Conservation (phyloP, 2,888 invertebrate species). For the Lasioglossum malachurum region DNA sequence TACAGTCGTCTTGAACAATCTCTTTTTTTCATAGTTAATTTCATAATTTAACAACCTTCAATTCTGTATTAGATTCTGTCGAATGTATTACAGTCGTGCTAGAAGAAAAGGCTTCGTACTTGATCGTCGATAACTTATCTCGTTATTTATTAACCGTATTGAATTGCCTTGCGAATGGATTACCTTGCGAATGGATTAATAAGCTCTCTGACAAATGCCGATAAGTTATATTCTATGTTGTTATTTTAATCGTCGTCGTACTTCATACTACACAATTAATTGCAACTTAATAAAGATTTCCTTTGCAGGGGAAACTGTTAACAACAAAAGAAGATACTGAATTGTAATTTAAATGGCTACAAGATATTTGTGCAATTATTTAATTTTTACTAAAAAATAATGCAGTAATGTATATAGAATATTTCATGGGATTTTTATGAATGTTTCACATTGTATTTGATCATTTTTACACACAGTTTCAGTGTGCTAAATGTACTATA, state of each 20-base stretch:
- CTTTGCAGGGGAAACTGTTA: neutral
- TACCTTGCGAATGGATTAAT: neutral
- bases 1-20: neutral
- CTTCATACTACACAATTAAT: too few species aligned
- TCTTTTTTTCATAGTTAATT: neutral
- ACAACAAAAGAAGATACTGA: neutral
- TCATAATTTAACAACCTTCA: neutral
- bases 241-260: neutral
- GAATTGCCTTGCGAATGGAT: neutral
- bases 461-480: neutral
- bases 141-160: neutral
- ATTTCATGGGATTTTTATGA: neutral
- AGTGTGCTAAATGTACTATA: neutral
- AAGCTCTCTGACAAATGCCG: neutral
- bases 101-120: too few species aligned
- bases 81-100: neutral
- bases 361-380: neutral
- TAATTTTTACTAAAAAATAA: neutral
- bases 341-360: neutral
- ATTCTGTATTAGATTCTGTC: neutral
- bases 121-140: neutral
- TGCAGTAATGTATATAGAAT: neutral
- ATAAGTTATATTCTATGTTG: neutral
- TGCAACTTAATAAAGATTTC: too few species aligned
- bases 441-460: neutral